Evolutionary conservation across 2,113 vertebrate genomes (phyloP), one percentile per base, ranked within the genome.

Genomic region (Desmodus rotundus): DNA sequence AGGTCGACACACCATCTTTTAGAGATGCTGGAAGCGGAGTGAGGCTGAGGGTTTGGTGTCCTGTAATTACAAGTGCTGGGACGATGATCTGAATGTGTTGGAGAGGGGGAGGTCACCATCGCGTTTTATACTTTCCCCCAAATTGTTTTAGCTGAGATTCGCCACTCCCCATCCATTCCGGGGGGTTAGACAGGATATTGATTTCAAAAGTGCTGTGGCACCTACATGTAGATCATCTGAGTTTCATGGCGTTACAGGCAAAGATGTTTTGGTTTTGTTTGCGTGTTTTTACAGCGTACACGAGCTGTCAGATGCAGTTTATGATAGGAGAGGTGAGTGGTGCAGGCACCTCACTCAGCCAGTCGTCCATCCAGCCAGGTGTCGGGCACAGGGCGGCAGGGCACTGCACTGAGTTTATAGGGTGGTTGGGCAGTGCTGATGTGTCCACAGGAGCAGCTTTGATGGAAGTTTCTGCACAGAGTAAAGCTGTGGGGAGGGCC

Each of bases 351-450:
- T 38, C 50, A 38, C 45, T 28, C 14, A 56, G 56, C 5, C 45
- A 6, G 38, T 91, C 22, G 17, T n/a, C 56, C 50, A 10, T 12
- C 41, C 0, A 4, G 14, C 41, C 0, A 4, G 14, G 54, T 41
- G 3, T 4, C 50, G 68, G 68, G 43, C 16, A 20, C 5, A 4
- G 36, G 33, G 61, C 26, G 22, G 45, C 31, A 5, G 20, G 33
- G n/a, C 28, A 15, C 31, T 13, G 15, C 26, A 17, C 43, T 4
- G 26, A 82, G 33, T 63, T 56, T 74, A 7, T 26, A 47, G 47
- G 33, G 38, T 22, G 9, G 0, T 3, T 31, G 2, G 58, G 36
- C 67, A 54, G n/a, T 52, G 26, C 31, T 1, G 5, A 14, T 41
- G 16, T 67, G 38, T 13, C 7, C 73, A 5, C 68, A 76, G 80